Conservation (phyloP, 2,888 invertebrate species). For the Andrena flavipes region DNA sequence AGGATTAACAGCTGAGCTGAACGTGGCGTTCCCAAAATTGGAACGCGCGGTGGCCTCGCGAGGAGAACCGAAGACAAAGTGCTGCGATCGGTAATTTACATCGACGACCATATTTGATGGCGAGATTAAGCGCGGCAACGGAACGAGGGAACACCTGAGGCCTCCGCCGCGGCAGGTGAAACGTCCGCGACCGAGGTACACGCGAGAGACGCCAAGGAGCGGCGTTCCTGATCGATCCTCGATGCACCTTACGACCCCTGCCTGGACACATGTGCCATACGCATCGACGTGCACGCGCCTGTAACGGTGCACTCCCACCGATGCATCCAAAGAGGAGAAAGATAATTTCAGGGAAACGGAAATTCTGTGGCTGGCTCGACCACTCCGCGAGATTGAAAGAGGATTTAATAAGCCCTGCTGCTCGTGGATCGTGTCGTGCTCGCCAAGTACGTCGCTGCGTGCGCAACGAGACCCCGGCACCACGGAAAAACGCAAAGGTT, state of each 20-base stretch:
- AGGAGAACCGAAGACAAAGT: conserved; percentile 30
- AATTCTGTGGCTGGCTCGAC: conserved; percentile 57
- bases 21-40: conserved; percentile 23
- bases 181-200: conserved; percentile 47
- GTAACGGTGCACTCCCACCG: conserved; percentile 14
- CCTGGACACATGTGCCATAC: conserved; percentile 44
- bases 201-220: conserved; percentile 56
- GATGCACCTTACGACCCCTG: conserved; percentile 65
- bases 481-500: conserved; percentile 29
- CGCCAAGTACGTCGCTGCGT: neutral
- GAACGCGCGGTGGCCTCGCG: conserved; percentile 1
- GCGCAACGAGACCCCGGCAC: conserved; percentile 4
- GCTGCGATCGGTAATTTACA: conserved; percentile 43
- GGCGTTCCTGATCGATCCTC: conserved; percentile 68
- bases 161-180: conserved; percentile 58
- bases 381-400: conserved; percentile 49
- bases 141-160: conserved; percentile 44
- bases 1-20: neutral
- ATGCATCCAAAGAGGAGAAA: conserved; percentile 7
- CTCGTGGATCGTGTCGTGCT: conserved; percentile 25
- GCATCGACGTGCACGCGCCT: conserved; percentile 41
- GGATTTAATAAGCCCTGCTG: conserved; percentile 59
- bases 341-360: conserved; percentile 50
- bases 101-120: conserved; percentile 41
- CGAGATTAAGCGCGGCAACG: conserved; percentile 50